phyloP scores from a whole-genome alignment of 1,140 invertebrate species.

The Drosophila insularis region DNA sequence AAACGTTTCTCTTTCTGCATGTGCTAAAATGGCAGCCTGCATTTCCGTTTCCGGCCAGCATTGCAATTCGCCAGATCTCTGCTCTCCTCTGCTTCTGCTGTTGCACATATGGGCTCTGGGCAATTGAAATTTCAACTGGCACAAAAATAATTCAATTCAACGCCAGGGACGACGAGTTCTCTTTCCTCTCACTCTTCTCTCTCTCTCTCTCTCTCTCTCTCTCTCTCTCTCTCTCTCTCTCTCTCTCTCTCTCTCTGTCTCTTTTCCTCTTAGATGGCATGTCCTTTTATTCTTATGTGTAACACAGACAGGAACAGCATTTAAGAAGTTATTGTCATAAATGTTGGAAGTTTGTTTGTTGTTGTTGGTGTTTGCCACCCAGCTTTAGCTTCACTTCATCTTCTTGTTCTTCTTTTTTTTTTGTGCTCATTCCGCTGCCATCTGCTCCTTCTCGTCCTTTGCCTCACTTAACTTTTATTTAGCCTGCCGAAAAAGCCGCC shows the following conservation, averaged over 20 bases:
- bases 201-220: not conserved
- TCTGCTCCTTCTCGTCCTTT: conserved; percentile 14
- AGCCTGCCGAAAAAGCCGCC: conserved; percentile 27
- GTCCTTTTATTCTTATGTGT: conserved; percentile 42
- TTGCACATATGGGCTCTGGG: conserved; percentile 68
- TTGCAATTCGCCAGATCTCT: conserved; percentile 42
- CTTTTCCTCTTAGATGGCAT: conserved; percentile 20
- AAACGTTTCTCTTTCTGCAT: conserved; percentile 24
- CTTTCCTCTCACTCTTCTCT: not conserved
- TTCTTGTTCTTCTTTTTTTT: no score
- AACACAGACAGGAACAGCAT: conserved; percentile 66
- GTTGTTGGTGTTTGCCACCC: not conserved
- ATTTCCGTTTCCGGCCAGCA: conserved; percentile 75
- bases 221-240: not conserved
- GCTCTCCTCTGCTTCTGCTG: not conserved
- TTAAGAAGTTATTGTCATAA: conserved; percentile 81
- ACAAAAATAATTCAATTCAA: conserved; percentile 80
- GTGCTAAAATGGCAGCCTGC: conserved; percentile 76
- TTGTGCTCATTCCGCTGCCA: not conserved
- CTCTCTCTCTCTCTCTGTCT: not conserved
- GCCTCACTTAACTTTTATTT: conserved; percentile 73
- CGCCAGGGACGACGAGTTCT: conserved; percentile 39
- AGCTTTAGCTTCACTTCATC: not conserved
- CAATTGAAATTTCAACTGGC: conserved; percentile 80
- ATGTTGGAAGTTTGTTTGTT: conserved; percentile 75